Conservation (phyloP, 2,113 vertebrate species). For the Orycteropus afer region DNA sequence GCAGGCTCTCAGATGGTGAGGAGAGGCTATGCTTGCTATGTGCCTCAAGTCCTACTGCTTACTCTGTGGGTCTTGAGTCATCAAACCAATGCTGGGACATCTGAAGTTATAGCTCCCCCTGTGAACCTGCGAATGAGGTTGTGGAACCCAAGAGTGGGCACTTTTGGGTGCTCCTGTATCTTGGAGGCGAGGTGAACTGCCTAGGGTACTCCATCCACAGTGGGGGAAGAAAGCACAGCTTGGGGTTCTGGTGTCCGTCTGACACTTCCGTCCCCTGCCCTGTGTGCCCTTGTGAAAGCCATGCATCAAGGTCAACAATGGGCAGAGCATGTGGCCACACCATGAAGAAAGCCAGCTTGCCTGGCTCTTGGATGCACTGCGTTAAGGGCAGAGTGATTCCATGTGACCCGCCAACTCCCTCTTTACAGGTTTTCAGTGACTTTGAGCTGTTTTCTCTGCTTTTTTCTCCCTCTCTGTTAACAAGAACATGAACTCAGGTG, state of each 20-base stretch:
- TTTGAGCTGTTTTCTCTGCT: rapidly evolving
- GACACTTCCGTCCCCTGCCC: rapidly evolving
- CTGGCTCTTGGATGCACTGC: rapidly evolving
- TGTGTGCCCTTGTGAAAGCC: background rate
- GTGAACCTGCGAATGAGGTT: too few relatives aligned
- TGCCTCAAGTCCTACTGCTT: rapidly evolving
- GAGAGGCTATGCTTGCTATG: rapidly evolving
- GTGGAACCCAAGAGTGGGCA: rapidly evolving
- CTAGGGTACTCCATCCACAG: background rate
- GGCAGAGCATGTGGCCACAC: background rate
- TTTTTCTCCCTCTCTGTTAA: background rate
- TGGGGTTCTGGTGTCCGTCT: rapidly evolving
- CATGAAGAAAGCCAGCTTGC: rapidly evolving
- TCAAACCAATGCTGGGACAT: too few relatives aligned
- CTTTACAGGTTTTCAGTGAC: rapidly evolving
- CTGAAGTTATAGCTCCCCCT: background rate
- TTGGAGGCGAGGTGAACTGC: background rate
- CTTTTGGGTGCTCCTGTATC: rapidly evolving
- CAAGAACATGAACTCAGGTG: background rate
- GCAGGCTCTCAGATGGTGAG: rapidly evolving
- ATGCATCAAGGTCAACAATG: rapidly evolving
- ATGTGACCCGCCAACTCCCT: rapidly evolving
- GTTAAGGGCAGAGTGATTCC: rapidly evolving
- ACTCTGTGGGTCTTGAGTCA: background rate
- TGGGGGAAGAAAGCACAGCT: too few relatives aligned